Conservation (phyloP, 2,113 vertebrate species). For the Martes martes region DNA sequence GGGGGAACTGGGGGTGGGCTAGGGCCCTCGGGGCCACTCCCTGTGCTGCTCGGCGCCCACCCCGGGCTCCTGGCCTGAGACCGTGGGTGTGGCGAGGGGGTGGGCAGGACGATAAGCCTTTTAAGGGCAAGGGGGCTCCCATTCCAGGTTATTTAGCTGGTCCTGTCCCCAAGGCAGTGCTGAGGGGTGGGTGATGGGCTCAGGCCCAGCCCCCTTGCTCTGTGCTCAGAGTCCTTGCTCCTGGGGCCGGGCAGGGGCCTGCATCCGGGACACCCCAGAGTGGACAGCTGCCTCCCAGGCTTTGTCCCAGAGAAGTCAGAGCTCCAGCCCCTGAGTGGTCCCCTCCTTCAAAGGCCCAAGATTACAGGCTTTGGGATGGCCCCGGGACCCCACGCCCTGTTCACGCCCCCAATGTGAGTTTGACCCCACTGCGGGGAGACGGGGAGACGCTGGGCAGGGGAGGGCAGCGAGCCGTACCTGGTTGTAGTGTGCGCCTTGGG, state of each 20-base stretch:
- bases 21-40: background rate
- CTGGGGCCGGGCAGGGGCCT: background rate
- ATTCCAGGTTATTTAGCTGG: background rate
- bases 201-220: background rate
- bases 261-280: background rate
- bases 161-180: background rate
- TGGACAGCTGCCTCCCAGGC: background rate
- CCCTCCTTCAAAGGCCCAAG: background rate
- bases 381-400: background rate
- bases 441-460: background rate
- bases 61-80: background rate
- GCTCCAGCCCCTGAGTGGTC: background rate
- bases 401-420: rapidly evolving
- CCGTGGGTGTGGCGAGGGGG: rapidly evolving
- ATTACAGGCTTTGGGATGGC: background rate
- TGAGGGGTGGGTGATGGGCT: background rate
- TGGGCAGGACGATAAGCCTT: background rate
- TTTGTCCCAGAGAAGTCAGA: background rate
- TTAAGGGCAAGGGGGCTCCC: background rate
- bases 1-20: rapidly evolving
- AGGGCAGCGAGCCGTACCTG: too few species aligned
- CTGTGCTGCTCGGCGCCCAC: too few species aligned
- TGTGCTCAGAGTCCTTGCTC: background rate
- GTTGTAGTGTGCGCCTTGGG: background rate
- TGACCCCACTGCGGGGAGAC: background rate